phyloP scores from a whole-genome alignment of 2,113 vertebrate genomes.

The Cricetomys ansorgei region DNA sequence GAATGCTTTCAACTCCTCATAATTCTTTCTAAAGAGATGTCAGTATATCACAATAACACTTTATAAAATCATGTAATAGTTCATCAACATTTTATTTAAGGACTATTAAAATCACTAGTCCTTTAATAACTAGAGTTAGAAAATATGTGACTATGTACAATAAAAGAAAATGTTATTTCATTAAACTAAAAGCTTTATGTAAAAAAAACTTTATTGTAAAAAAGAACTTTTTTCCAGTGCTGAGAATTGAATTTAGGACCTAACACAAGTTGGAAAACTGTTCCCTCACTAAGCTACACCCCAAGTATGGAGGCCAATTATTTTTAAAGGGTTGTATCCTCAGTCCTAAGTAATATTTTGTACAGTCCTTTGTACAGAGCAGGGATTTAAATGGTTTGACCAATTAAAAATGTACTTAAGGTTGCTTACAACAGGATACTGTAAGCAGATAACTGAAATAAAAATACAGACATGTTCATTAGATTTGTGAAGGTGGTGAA shows the following conservation, averaged over 20 bases:
- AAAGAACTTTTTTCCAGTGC: background rate
- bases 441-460: slow-evolving; percentile 7
- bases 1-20: background rate
- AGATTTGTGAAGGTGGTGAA: background rate
- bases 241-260: background rate
- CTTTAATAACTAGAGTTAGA: no score
- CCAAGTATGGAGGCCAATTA: background rate
- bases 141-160: background rate
- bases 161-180: background rate
- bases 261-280: background rate
- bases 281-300: background rate
- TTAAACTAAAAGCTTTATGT: background rate
- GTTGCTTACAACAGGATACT: slow-evolving; percentile 38
- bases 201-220: background rate
- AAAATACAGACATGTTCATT: slow-evolving; percentile 25
- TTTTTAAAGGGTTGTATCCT: background rate
- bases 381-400: background rate
- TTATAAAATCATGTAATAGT: background rate
- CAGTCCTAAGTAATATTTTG: background rate
- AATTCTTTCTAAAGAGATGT: slow-evolving; percentile 14
- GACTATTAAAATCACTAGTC: background rate
- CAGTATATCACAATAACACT: slow-evolving; percentile 12
- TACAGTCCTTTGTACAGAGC: background rate
- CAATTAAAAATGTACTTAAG: slow-evolving; percentile 27
- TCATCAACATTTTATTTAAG: background rate